phyloP scores from a whole-genome alignment of 2,888 invertebrate species.

The Drosophila prolongata region DNA sequence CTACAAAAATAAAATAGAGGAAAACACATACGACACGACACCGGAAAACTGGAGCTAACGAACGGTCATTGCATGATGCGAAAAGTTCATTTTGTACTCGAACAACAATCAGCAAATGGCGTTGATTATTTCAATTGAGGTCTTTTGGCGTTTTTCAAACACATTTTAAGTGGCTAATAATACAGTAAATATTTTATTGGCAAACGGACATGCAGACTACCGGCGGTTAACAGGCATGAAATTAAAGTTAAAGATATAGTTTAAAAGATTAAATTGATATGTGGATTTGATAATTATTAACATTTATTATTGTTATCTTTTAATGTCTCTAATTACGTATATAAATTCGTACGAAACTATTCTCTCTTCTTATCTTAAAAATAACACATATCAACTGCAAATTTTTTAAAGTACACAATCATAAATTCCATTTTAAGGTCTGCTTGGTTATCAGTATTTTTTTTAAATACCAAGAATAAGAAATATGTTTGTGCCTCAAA shows the following conservation, averaged over 20 bases:
- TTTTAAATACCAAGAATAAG: not conserved
- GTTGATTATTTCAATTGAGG: slow-evolving; percentile 75
- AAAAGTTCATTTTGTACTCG: slow-evolving; percentile 36
- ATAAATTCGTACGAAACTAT: too few relatives aligned
- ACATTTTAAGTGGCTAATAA: slow-evolving; percentile 51
- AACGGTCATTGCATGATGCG: slow-evolving; percentile 61
- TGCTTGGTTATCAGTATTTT: not conserved
- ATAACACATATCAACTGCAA: not conserved
- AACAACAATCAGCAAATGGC: slow-evolving; percentile 69
- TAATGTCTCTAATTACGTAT: too few relatives aligned
- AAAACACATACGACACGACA: slow-evolving; percentile 35
- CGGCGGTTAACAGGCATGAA: not conserved
- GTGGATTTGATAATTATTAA: too few relatives aligned
- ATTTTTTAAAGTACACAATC: not conserved
- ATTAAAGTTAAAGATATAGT: not conserved
- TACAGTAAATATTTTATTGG: slow-evolving; percentile 6
- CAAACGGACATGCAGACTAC: not conserved
- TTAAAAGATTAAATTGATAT: too few relatives aligned
- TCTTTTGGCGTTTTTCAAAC: slow-evolving; percentile 56
- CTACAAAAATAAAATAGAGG: slow-evolving; percentile 47
- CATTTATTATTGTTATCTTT: too few relatives aligned
- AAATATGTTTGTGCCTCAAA: too few relatives aligned
- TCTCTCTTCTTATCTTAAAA: not conserved
- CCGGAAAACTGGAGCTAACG: slow-evolving; percentile 47
- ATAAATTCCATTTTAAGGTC: not conserved